Evolutionary conservation across 2,888 invertebrate species (phyloP), one percentile per base, ranked within the genome.

Genomic region (Cyaniris semiargus): DNA sequence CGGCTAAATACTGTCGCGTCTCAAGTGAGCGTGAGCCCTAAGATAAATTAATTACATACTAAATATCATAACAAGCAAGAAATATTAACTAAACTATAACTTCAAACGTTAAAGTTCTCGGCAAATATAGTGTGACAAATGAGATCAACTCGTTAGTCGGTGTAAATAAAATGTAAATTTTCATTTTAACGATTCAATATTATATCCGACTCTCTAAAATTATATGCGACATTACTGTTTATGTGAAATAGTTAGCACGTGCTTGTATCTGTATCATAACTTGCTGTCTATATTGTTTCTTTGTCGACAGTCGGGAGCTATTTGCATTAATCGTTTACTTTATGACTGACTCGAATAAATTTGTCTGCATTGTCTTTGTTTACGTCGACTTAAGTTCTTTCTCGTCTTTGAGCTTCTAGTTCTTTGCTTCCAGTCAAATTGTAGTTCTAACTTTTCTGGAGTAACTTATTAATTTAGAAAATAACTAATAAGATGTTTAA

Each of bases 271-370:
- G 80, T 82, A 82, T 85, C 85, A 86, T 87, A 88, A 88, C 85
- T 89, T 84, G 72, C 77, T 80, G 82, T 81, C 81, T 80, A 84
- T 84, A 90, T 90, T 89, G 88, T 91, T 87, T 90, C 87, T 90
- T 90, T 90, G 87, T 87, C 83, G 83, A 85, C 82, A 83, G 84
- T 84, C 81, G 80, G 80, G 79, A 81, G 83, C 85, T 86, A 86
- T 86, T 87, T 85, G 84, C 89, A 88, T 89, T 88, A 88, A 88
- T 88, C 85, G 85, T 83, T 81, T 84, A 84, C 84, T 92, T 92
- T 91, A 92, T 86, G 88, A 87, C 80, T 85, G 83, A 84, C 85
- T 84, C 81, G 81, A 78, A 82, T 82, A 81, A 83, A 84, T 83
- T 83, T 83, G 81, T 83, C 81, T 79, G 79, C 81, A 80, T 81